These are phyloP conservation scores for Neotragus moschatus DNA, from an alignment of 2,113 vertebrate genomes.

Conservation along the genomic window DNA sequence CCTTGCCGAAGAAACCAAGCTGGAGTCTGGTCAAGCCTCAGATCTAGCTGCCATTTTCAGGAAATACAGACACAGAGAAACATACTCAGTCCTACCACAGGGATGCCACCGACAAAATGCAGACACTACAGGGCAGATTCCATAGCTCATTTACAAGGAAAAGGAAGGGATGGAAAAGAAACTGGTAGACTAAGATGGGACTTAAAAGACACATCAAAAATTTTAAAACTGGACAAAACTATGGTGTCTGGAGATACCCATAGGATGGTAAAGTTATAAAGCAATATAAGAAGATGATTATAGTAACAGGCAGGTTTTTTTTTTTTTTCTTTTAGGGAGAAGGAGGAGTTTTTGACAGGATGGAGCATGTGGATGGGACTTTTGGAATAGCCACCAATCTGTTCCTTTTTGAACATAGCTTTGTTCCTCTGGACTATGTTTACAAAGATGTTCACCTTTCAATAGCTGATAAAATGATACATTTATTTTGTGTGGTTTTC, in stretches of 20 bases:
- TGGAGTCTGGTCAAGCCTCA: neutral
- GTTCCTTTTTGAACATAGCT: neutral
- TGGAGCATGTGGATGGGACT: no score
- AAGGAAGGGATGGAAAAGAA: neutral
- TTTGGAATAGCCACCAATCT: neutral
- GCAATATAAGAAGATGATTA: neutral
- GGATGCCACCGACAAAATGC: neutral
- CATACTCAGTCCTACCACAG: neutral
- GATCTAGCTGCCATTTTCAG: neutral
- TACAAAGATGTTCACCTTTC: neutral
- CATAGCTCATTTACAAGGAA: neutral
- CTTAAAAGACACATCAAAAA: neutral
- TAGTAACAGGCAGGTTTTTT: neutral
- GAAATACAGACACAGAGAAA: neutral
- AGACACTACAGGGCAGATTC: neutral
- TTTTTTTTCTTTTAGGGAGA: neutral
- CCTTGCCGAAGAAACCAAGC: neutral
- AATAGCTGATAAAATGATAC: neutral
- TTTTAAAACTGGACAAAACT: neutral
- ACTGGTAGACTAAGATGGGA: neutral
- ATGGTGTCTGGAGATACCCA: neutral
- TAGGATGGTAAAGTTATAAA: neutral
- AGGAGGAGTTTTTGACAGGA: neutral
- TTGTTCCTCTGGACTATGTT: neutral
- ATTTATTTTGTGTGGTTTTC: neutral